Base-by-base conservation (phyloP, 2,888 invertebrate species). In the Dicranocentrus wangi region DNA sequence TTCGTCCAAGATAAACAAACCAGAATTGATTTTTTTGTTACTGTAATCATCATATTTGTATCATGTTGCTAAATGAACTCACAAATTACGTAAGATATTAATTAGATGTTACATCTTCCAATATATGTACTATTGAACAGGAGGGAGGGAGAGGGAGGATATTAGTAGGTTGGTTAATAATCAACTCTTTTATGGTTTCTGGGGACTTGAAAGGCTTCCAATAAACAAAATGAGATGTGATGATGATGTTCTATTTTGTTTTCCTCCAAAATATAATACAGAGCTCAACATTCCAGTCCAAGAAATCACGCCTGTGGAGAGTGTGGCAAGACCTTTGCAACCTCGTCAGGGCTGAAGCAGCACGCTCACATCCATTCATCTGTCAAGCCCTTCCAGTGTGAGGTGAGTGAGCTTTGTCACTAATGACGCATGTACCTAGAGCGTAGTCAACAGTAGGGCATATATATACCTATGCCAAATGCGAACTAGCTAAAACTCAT, bases 321-420 rank as follows among this genome's bases (percentile, higher is more conserved):
- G 91, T 99, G 99, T 90, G 98, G 98, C 85, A 99, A 99, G 91
- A 98, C 98, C 82, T 99, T 99, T 90, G 96, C 95, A 63, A 98
- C 98, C 47, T 96, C 97, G 81, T 97, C 97, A 85, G 99, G 99
- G 47, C 92, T 99, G 73, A 99, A 99, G 90, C 99, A 99, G 89
- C 99, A 99, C 90, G 97, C 97, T 39, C 99, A 99, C 90, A 99
- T 99, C 87, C 99, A 99, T 91, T 96, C 96, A 88, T 96, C 96
- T 88, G 94, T 98, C 86, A 99, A 99, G 90, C 99, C 99, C 2
- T 99, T 98, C 90, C 94, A 94, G 92, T 97, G 97, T 90, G 95
- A 95, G 89, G 86, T 86, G 68, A 84, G 82, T 51, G 17, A 47
- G 32, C 32, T 32, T 32, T 32, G 32, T n/a, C n/a, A n/a, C n/a